These are phyloP conservation scores for Lapara coniferarum DNA, from an alignment of 2,888 invertebrate genomes.

Conservation along the genomic window DNA sequence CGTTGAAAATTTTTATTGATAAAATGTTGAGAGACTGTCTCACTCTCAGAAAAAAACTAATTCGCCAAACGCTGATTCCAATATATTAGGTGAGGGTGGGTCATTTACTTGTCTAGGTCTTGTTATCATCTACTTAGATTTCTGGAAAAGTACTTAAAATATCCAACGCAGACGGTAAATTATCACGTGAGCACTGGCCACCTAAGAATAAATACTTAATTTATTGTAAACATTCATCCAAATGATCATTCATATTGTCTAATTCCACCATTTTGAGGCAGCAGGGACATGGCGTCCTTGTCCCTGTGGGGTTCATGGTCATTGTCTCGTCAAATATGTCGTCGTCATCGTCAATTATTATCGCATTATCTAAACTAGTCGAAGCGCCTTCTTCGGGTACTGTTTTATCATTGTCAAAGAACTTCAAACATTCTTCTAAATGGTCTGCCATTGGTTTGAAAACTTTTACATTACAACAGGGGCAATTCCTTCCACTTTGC, in stretches of 20 bases:
- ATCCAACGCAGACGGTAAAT: background rate
- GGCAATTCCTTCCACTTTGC: constrained; percentile 56
- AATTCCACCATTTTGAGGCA: constrained; percentile 82
- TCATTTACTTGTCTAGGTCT: no score
- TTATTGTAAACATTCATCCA: constrained; percentile 73
- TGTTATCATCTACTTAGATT: no score
- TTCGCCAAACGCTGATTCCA: no score
- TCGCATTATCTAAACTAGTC: constrained; percentile 51
- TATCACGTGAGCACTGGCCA: no score
- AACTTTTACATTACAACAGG: constrained; percentile 68
- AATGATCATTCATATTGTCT: constrained; percentile 83
- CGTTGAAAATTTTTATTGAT: no score
- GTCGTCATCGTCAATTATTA: constrained; percentile 59
- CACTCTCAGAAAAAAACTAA: no score
- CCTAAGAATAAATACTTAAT: constrained; percentile 22
- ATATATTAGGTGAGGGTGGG: no score
- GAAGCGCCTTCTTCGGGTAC: constrained; percentile 62
- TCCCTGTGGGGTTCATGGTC: constrained; percentile 72
- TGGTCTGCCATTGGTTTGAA: constrained; percentile 68
- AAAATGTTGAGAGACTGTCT: no score
- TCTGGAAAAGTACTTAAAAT: background rate
- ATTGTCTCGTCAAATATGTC: constrained; percentile 65
- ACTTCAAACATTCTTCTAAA: constrained; percentile 78
- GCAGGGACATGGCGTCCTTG: constrained; percentile 84
- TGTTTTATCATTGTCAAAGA: constrained; percentile 72